These are phyloP conservation scores for Pseudomyrmex cubaensis DNA, from an alignment of 1,140 invertebrate species.

Conservation along the genomic window DNA sequence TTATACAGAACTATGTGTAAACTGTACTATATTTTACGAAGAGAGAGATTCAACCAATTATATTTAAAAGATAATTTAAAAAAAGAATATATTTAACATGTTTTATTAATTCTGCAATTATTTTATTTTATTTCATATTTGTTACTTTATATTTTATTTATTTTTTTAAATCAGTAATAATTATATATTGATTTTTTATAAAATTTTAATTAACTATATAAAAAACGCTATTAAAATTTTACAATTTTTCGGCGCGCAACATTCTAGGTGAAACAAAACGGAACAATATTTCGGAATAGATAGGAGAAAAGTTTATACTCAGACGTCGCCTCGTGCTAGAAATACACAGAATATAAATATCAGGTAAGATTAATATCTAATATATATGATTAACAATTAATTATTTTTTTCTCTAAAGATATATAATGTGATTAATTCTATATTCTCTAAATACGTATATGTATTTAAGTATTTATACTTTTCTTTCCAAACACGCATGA, in stretches of 20 bases:
- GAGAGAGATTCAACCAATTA: not conserved
- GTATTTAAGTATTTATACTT: not conserved
- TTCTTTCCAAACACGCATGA: not conserved
- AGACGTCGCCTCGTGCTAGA: conserved; percentile 22
- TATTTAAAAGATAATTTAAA: no score
- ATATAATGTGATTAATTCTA: conserved; percentile 12
- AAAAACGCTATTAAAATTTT: conserved; percentile 31
- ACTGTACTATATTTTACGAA: not conserved
- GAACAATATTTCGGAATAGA: conserved; percentile 16
- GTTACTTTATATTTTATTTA: conserved; percentile 24
- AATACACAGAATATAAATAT: conserved; percentile 30
- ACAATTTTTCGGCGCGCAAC: conserved; percentile 1
- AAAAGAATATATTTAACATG: no score
- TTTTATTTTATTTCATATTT: conserved; percentile 28
- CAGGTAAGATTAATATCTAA: conserved; percentile 52
- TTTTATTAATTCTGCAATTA: no score
- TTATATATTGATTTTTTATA: conserved; percentile 18
- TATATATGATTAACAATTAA: conserved; percentile 6
- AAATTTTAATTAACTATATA: conserved; percentile 5
- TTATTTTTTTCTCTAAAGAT: not conserved
- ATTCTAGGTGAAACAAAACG: not conserved
- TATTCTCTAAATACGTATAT: not conserved
- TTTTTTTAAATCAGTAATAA: not conserved
- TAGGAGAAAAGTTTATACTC: conserved; percentile 17
- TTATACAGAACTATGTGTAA: not conserved